Conservation (phyloP, 2,113 vertebrate genomes). For the Gymnarchus niloticus region DNA sequence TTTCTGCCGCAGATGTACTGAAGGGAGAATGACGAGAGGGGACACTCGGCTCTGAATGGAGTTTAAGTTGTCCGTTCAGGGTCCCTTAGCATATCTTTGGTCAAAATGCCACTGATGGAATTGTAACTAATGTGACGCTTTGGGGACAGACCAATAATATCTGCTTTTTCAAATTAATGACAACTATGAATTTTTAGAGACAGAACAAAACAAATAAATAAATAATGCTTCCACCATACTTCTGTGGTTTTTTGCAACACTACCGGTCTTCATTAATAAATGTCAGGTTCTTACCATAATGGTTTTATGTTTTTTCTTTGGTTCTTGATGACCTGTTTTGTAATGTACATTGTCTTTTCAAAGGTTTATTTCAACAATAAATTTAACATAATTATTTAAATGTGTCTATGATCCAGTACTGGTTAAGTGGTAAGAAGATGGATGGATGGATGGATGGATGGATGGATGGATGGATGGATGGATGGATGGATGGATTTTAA, state of each 20-base stretch:
- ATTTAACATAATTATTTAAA: background rate
- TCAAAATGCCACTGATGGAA: constrained; percentile 22
- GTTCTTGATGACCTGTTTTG: background rate
- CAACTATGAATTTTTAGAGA: background rate
- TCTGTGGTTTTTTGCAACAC: background rate
- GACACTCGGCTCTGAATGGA: constrained; percentile 31
- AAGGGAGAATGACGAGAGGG: constrained; percentile 27
- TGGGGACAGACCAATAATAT: background rate
- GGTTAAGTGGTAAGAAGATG: background rate
- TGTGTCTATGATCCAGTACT: background rate
- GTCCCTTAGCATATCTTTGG: constrained; percentile 8
- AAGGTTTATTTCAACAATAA: too few species aligned
- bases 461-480: background rate
- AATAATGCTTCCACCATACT: background rate
- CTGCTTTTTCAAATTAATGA: background rate
- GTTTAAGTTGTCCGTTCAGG: constrained; percentile 11
- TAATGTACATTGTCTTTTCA: background rate
- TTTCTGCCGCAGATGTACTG: constrained; percentile 24
- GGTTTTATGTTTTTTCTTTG: background rate
- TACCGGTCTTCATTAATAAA: background rate
- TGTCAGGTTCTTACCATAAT: background rate
- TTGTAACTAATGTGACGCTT: background rate
- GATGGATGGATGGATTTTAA: background rate
- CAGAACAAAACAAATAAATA: background rate
- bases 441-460: background rate